Conservation (phyloP, 2,113 vertebrate genomes). For the Microtus oregoni region DNA sequence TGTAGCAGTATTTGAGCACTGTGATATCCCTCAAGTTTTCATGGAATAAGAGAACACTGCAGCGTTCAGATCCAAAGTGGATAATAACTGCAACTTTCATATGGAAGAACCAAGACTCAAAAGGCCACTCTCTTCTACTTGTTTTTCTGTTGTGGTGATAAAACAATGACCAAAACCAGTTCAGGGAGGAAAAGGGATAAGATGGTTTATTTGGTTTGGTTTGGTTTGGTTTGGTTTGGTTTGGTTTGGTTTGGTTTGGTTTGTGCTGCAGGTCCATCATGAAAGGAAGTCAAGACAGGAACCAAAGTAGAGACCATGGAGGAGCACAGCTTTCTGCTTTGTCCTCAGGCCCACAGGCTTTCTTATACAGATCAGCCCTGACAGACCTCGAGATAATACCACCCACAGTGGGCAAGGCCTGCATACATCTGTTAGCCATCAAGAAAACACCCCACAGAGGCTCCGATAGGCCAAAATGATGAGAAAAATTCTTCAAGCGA, state of each 20-base stretch:
- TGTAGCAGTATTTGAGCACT: conserved; percentile 63
- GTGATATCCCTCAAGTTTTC: conserved; percentile 67
- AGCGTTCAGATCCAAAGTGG: not conserved
- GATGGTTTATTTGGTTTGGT: not conserved
- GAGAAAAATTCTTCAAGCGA: not conserved
- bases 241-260: not conserved
- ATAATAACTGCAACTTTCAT: not conserved
- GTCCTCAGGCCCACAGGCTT: not conserved
- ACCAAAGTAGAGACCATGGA: not conserved
- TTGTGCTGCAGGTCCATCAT: not conserved
- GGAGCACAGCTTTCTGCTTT: not conserved
- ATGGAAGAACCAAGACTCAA: not conserved
- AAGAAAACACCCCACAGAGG: not conserved
- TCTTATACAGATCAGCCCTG: not conserved
- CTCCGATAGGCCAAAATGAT: not conserved
- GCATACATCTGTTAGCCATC: not conserved
- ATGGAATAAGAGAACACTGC: conserved; percentile 40
- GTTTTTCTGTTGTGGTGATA: not conserved
- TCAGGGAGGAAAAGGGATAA: not conserved
- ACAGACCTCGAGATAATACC: no score
- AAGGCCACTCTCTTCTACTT: not conserved
- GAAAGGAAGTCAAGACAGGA: not conserved
- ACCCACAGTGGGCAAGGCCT: not conserved
- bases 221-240: not conserved
- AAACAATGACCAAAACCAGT: not conserved